Base-by-base conservation (phyloP, 1,140 invertebrate species). In the Drosophila kohkoa region DNA sequence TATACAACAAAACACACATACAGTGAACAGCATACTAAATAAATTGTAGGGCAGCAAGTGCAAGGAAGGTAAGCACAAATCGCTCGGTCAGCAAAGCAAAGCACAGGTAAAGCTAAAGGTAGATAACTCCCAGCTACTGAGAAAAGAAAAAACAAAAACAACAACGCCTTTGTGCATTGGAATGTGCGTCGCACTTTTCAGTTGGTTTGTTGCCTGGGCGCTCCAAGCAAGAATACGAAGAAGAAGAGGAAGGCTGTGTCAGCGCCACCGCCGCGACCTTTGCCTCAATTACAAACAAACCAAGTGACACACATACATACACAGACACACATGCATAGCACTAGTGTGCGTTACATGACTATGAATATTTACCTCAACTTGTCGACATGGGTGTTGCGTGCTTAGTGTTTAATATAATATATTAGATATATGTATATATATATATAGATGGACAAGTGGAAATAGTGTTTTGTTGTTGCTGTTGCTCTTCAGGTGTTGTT, bases 261-360 rank as follows among this genome's bases (percentile, higher is more conserved):
- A 76, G 67, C 51, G 65, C 48, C 52, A 76, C 71, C 85, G 85
- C 71, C 85, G 85, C 83, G 83, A 88, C 83, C 83, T 88, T 88
- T 88, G 83, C 83, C 83, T 88, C 85, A 88, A 89, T 88, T 89
- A 88, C 83, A 83, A 87, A 77, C 82, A 79, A 77, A 80, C 70
- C 69, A 51, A 65, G 71, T 80, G 78, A 70, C 78, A 83, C 75
- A 85, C 67, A 80, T 78, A 80, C 70, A 63, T 49, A 48, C 54
- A 57, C 46, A 38, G n/a, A 32, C 20, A 15, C 38, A 45, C 7
- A 11, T 15, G 32, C 28, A 59, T 16, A 32, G 64, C 41, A 3
- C 7, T 67, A 16, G 52, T 67, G 62, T 64, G 62, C 62, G 48
- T 64, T 64, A 64, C 78, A 81, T 81, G 79, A 81, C 72, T 73